A percentile compares a stretch with the other conserved stretches of the same genome.
Evolutionary conservation across 35 echinoderm and acorn worm genomes (phyloP).

Genomic region (Heliocidaris erythrogramma): DNA sequence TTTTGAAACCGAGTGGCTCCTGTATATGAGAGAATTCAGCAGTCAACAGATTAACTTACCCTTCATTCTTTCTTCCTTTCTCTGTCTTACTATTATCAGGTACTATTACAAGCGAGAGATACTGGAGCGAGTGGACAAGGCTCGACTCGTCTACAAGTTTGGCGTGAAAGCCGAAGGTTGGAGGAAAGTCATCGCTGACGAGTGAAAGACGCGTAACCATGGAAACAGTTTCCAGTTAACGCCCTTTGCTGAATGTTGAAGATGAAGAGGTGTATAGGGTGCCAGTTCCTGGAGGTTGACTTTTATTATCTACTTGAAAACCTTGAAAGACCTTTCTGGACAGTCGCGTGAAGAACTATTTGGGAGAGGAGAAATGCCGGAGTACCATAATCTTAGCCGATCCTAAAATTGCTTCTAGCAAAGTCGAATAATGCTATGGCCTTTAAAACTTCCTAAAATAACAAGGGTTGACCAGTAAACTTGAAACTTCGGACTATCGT

Average conservation of each 20-base stretch:
- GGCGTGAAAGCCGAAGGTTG: constrained; percentile 87
- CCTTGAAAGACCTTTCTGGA: neutral
- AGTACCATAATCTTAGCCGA: neutral
- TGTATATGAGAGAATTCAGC: too few relatives aligned
- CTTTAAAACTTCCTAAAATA: too few relatives aligned
- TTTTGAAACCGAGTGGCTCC: too few relatives aligned
- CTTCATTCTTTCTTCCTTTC: neutral
- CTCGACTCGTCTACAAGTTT: constrained; percentile 94
- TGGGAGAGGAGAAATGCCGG: too few relatives aligned
- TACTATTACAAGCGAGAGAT: constrained; percentile 97
- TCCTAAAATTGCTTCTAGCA: too few relatives aligned
- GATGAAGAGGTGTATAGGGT: neutral
- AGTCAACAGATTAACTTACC: too few relatives aligned
- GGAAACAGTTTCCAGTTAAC: neutral
- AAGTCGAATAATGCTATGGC: too few relatives aligned
- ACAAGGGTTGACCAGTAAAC: too few relatives aligned
- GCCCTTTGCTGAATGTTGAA: neutral
- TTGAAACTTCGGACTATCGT: too few relatives aligned
- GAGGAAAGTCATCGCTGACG: constrained; percentile 62
- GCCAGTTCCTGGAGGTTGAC: neutral
- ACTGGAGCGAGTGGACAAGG: constrained; percentile 85
- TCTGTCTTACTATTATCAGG: constrained; percentile 25
- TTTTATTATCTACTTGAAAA: neutral
- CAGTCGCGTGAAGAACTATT: neutral
- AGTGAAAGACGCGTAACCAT: neutral